Percentiles rank a stretch among this genome's conserved stretches.
phyloP scores from a whole-genome alignment of 2,797 vertebrate species.

The Amphiprion clarkii region DNA sequence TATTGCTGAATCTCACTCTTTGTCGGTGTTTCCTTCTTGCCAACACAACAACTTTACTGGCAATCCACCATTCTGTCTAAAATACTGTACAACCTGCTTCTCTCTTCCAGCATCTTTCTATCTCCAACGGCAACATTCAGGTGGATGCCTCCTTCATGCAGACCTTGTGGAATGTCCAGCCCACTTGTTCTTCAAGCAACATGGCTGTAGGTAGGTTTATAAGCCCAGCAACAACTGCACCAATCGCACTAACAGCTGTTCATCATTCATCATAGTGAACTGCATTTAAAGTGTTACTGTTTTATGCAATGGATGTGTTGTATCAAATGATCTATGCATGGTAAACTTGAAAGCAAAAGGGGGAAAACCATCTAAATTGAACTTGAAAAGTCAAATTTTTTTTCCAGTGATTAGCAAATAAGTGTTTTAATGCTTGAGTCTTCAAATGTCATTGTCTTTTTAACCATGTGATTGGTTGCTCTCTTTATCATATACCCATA shows the following conservation, averaged over 20 bases:
- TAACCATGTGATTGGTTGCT: neutral
- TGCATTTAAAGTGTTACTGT: neutral
- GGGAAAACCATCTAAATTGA: neutral
- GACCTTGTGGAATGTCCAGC: constrained; percentile 98
- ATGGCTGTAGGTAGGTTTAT: constrained; percentile 91
- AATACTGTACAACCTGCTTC: neutral
- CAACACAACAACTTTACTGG: constrained; percentile 1
- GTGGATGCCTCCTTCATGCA: constrained; percentile 99
- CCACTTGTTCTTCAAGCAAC: constrained; percentile 93
- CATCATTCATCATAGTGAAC: neutral
- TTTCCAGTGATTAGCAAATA: neutral
- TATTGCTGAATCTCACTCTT: constrained; percentile 27
- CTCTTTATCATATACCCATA: neutral
- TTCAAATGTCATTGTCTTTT: neutral
- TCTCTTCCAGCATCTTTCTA: constrained; percentile 92
- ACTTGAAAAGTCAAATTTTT: neutral
- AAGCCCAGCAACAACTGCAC: neutral
- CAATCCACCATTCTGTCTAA: neutral
- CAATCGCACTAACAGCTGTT: neutral
- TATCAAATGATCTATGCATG: neutral
- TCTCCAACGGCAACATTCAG: constrained; percentile 91
- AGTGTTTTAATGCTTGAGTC: neutral
- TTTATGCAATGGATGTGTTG: fast-evolving
- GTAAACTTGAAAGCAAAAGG: neutral
- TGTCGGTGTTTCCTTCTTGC: neutral